Evolutionary conservation across 2,888 invertebrate species (phyloP).

Genomic region (Kuschelorhynchus macadamiae): DNA sequence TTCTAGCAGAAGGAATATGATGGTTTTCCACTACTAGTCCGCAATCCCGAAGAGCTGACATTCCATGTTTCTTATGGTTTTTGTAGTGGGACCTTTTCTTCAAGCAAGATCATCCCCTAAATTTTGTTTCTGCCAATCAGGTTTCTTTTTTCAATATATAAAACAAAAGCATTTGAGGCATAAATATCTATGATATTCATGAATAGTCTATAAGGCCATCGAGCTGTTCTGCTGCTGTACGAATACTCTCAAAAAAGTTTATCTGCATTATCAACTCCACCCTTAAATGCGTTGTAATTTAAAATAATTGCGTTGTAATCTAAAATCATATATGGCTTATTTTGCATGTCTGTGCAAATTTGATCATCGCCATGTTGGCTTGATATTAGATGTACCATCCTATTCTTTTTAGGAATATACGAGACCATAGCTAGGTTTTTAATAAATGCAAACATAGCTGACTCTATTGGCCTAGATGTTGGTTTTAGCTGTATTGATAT

Average conservation of each 20-base stretch:
- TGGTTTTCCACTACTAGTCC: conserved; percentile 16
- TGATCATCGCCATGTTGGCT: conserved; percentile 13
- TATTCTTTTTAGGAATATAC: conserved; percentile 19
- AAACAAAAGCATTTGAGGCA: too few species aligned
- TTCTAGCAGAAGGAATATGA: conserved; percentile 22
- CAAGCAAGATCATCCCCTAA: conserved; percentile 21
- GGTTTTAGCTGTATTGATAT: conserved; percentile 13
- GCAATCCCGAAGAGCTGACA: conserved; percentile 35
- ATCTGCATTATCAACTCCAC: conserved; percentile 18
- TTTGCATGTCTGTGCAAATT: not conserved
- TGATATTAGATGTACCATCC: conserved; percentile 15
- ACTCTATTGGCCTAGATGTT: conserved; percentile 2
- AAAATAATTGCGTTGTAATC: conserved; percentile 8
- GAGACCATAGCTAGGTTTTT: conserved; percentile 10
- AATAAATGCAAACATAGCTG: conserved; percentile 14
- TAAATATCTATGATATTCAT: conserved; percentile 32
- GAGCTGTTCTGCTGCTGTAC: conserved; percentile 18
- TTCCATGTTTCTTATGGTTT: conserved; percentile 18
- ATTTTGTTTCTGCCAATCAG: conserved; percentile 12
- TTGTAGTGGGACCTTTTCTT: conserved; percentile 17
- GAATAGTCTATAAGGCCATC: conserved; percentile 15
- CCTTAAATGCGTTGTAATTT: conserved; percentile 7
- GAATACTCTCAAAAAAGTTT: conserved; percentile 20
- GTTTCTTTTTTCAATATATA: conserved; percentile 31
- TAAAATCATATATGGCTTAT: conserved; percentile 21